phyloP scores from a whole-genome alignment of 1,140 invertebrate species.

The Sesamia nonagrioides region DNA sequence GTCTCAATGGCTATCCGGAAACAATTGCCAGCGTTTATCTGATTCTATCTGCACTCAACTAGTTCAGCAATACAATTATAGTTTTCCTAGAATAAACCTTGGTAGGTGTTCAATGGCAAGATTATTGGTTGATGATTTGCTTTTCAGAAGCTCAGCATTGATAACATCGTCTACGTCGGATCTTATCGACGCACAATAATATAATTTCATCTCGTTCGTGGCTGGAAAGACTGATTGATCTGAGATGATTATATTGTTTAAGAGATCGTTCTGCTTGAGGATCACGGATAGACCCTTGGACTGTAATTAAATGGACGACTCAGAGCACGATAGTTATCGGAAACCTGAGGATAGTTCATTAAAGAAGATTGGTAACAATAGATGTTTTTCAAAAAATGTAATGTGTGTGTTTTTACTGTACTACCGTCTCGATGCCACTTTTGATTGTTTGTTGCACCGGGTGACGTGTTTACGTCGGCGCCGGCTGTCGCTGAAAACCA shows the following conservation, averaged over 20 bases:
- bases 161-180: conserved; percentile 30
- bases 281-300: conserved; percentile 55
- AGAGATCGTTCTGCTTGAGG: conserved; percentile 62
- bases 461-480: too few relatives aligned
- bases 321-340: conserved; percentile 39
- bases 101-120: conserved; percentile 12
- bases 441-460: too few relatives aligned
- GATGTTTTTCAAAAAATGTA: too few relatives aligned
- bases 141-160: conserved; percentile 32
- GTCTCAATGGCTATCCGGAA: conserved; percentile 30
- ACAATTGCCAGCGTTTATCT: conserved; percentile 1
- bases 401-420: too few relatives aligned
- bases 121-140: background rate
- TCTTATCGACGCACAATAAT: conserved; percentile 28
- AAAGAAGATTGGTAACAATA: too few relatives aligned
- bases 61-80: background rate
- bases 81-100: conserved; percentile 16
- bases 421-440: too few relatives aligned
- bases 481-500: too few relatives aligned
- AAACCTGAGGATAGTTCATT: conserved; percentile 14
- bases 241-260: conserved; percentile 69
- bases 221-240: conserved; percentile 60
- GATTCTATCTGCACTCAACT: conserved; percentile 9
- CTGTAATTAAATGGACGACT: conserved; percentile 62
- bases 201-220: conserved; percentile 65